Evolutionary conservation across 2,888 invertebrate species (phyloP).

Genomic region (Drosophila kambysellisi): DNA sequence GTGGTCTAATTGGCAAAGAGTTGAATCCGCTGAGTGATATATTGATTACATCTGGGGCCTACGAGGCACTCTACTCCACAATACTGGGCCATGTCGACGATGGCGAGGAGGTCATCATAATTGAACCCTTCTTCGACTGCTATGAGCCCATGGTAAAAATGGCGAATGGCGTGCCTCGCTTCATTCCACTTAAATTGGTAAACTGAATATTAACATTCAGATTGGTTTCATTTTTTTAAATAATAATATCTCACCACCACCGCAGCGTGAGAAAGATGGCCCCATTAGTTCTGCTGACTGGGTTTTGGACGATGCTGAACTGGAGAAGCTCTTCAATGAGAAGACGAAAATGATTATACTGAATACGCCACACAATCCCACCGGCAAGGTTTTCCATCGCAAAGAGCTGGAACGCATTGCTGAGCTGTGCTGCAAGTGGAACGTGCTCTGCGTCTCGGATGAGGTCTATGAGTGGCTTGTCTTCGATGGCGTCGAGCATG

Average conservation of each 20-base stretch:
- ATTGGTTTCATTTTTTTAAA: not conserved
- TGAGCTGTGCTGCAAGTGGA: slow-evolving; percentile 95
- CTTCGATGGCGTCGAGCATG: slow-evolving; percentile 92
- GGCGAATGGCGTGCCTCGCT: slow-evolving; percentile 94
- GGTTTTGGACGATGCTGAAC: slow-evolving; percentile 93
- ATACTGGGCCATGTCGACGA: slow-evolving; percentile 94
- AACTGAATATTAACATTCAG: slow-evolving; percentile 67
- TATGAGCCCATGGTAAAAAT: slow-evolving; percentile 97
- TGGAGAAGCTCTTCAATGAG: slow-evolving; percentile 91
- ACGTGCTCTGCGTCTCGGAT: slow-evolving; percentile 96
- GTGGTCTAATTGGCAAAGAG: slow-evolving; percentile 89
- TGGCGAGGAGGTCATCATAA: slow-evolving; percentile 97
- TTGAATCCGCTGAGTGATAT: slow-evolving; percentile 95
- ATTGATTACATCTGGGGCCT: slow-evolving; percentile 96
- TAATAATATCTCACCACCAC: not conserved
- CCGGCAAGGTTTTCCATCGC: slow-evolving; percentile 92
- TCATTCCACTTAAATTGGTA: slow-evolving; percentile 94
- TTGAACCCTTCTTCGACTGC: slow-evolving; percentile 99
- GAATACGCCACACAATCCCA: slow-evolving; percentile 99
- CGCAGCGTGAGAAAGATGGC: slow-evolving; percentile 80
- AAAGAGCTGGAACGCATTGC: slow-evolving; percentile 92
- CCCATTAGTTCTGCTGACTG: slow-evolving; percentile 91
- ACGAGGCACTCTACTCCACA: slow-evolving; percentile 95
- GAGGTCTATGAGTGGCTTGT: slow-evolving; percentile 99
- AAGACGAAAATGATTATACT: slow-evolving; percentile 97